Conservation (phyloP, 1,140 invertebrate species). For the Nautilus pompilius region DNA sequence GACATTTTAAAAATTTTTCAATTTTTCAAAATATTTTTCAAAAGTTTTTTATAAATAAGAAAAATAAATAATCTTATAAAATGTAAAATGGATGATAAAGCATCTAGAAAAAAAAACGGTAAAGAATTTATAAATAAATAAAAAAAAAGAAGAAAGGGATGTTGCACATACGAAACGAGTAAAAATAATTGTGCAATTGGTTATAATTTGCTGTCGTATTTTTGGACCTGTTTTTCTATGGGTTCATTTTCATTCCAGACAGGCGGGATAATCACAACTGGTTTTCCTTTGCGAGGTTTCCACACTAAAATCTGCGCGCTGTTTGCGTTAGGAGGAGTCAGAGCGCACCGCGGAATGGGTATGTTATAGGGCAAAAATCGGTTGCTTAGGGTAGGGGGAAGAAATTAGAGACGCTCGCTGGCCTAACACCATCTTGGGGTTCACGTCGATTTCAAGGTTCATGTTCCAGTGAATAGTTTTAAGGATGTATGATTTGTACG, state of each 20-base stretch:
- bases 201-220: constrained; percentile 33
- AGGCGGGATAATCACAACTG: constrained; percentile 41
- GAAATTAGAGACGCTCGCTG: constrained; percentile 43
- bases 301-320: constrained; percentile 54
- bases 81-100: no score
- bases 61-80: no score
- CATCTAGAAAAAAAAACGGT: no score
- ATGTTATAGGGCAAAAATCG: constrained; percentile 42
- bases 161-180: no score
- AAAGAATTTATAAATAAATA: no score
- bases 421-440: constrained; percentile 42
- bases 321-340: constrained; percentile 55
- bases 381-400: constrained; percentile 40
- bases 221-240: constrained; percentile 25
- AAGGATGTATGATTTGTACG: constrained; percentile 46
- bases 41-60: no score
- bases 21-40: no score
- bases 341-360: constrained; percentile 45
- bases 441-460: constrained; percentile 49
- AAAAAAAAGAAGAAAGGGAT: no score
- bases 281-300: constrained; percentile 40
- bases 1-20: no score
- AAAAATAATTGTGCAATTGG: no score
- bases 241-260: constrained; percentile 43
- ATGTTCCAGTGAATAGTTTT: constrained; percentile 52